Percentiles rank a stretch among this genome's conserved stretches.
Evolutionary conservation across 2,888 invertebrate genomes (phyloP).

Genomic region (Terebella lapidaria): DNA sequence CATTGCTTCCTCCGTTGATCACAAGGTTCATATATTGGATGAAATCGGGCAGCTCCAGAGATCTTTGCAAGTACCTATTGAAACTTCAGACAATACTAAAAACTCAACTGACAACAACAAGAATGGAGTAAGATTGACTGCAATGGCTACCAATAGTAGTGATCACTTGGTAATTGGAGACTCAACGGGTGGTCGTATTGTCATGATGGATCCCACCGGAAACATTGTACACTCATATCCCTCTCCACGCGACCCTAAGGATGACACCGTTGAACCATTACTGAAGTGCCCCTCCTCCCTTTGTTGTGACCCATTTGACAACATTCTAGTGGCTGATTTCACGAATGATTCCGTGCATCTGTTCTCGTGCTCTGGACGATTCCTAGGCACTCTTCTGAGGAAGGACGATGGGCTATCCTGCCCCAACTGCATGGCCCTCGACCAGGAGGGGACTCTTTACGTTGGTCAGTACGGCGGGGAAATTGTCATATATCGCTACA

Average conservation of each 20-base stretch:
- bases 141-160: neutral
- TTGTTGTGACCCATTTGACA: constrained; percentile 20
- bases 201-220: too few species aligned
- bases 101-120: neutral
- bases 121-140: neutral
- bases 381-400: constrained; percentile 17
- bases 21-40: neutral
- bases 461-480: constrained; percentile 23
- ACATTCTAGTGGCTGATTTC: constrained; percentile 23
- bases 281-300: constrained; percentile 19
- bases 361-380: constrained; percentile 14
- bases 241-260: too few species aligned
- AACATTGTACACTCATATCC: too few species aligned
- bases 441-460: constrained; percentile 17
- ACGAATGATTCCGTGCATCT: constrained; percentile 20
- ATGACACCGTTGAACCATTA: too few species aligned
- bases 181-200: neutral
- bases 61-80: neutral
- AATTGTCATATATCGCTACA: constrained; percentile 15
- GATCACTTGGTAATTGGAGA: neutral
- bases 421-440: constrained; percentile 16
- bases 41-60: neutral
- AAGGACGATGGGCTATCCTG: constrained; percentile 16
- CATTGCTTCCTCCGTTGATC: neutral
- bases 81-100: neutral